phyloP scores from a whole-genome alignment of 2,888 invertebrate genomes.

The Pterostichus niger region DNA sequence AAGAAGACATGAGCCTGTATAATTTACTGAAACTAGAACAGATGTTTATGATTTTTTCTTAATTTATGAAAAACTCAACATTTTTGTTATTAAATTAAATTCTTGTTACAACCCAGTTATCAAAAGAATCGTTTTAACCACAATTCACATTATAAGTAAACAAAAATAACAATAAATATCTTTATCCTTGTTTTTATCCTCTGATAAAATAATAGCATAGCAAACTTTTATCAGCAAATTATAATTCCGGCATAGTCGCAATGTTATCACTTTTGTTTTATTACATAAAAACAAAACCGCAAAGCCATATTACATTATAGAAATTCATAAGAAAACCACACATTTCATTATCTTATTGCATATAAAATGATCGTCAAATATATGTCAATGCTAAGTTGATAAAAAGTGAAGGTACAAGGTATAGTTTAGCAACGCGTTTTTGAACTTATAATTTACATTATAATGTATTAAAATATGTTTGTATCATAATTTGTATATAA shows the following conservation, averaged over 20 bases:
- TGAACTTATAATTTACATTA: conserved; percentile 26
- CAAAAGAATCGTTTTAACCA: neutral
- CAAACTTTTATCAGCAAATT: neutral
- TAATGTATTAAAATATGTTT: conserved; percentile 13
- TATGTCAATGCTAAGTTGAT: conserved; percentile 31
- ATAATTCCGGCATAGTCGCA: neutral
- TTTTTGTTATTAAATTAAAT: neutral
- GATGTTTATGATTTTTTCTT: neutral
- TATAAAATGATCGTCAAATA: conserved; percentile 17
- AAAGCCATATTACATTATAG: conserved; percentile 19
- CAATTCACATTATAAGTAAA: neutral
- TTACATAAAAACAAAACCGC: conserved; percentile 47
- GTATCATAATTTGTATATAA: conserved; percentile 27
- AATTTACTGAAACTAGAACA: neutral
- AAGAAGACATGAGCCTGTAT: too few species aligned
- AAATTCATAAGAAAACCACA: conserved; percentile 48
- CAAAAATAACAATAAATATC: neutral
- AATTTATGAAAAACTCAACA: neutral
- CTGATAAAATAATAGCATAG: neutral
- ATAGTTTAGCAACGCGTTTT: neutral
- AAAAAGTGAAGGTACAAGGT: conserved; percentile 33
- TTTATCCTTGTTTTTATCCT: neutral
- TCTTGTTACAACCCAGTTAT: neutral
- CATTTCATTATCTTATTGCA: conserved; percentile 31
- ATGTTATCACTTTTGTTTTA: conserved; percentile 13